Conservation (phyloP, 2,888 invertebrate genomes). For the Sarcophaga carnaria region DNA sequence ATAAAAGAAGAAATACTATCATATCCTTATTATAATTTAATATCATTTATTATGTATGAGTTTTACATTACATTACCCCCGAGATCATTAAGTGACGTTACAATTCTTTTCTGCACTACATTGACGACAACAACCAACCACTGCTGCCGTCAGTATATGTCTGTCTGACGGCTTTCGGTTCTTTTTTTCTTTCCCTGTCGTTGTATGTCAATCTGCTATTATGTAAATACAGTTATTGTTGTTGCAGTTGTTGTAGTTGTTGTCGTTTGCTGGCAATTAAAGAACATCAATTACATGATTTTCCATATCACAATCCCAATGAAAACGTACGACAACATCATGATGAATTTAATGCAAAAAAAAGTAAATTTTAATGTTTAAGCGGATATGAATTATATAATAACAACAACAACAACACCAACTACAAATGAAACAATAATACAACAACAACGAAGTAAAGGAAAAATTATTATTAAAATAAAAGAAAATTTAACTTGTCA, state of each 20-base stretch:
- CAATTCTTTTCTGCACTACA: conserved; percentile 55
- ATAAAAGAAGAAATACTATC: conserved; percentile 40
- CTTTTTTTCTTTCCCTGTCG: background rate
- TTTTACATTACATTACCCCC: conserved; percentile 67
- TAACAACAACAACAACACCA: conserved; percentile 34
- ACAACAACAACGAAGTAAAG: conserved; percentile 17
- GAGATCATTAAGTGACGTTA: conserved; percentile 66
- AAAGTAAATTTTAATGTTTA: conserved; percentile 65
- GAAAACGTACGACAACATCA: conserved; percentile 27
- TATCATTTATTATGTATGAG: conserved; percentile 66
- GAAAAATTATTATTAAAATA: conserved; percentile 41
- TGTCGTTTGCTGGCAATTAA: conserved; percentile 64
- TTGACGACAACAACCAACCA: background rate
- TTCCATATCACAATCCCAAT: conserved; percentile 62
- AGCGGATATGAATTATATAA: conserved; percentile 62
- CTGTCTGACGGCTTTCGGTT: background rate
- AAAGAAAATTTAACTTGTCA: conserved; percentile 65
- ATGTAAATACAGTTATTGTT: conserved; percentile 10
- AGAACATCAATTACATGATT: conserved; percentile 69
- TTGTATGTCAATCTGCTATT: background rate
- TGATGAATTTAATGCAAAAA: conserved; percentile 61
- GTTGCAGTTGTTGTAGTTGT: conserved; percentile 5
- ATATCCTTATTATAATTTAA: conserved; percentile 61
- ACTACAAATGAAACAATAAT: conserved; percentile 20
- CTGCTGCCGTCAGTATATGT: conserved; percentile 1